Percentiles rank a stretch among this genome's conserved stretches.
Evolutionary conservation across 2,888 invertebrate genomes (phyloP).

Genomic region (Lucinisca nassula): DNA sequence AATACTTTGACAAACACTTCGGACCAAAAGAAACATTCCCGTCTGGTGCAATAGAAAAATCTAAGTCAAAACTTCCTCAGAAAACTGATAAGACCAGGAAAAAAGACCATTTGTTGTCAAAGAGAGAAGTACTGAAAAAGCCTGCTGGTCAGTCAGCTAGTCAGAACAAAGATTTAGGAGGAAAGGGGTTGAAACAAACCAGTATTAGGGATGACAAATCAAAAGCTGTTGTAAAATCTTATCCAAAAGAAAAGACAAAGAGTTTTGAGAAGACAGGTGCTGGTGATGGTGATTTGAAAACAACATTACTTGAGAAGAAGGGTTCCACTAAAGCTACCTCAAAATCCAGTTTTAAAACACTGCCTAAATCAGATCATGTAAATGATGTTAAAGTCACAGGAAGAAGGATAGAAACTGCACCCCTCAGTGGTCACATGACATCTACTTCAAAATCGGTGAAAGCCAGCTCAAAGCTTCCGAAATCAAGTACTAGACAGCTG

Average conservation of each 20-base stretch:
- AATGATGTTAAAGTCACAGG: background rate
- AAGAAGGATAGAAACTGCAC: background rate
- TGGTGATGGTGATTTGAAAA: background rate
- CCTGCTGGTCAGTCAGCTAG: background rate
- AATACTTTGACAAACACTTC: constrained; percentile 68
- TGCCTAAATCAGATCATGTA: background rate
- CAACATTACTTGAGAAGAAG: background rate
- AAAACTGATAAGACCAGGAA: background rate
- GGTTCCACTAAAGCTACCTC: background rate
- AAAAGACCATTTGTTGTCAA: background rate
- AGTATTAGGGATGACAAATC: background rate
- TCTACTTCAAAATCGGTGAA: background rate
- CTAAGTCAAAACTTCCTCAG: background rate
- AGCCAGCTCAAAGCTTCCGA: background rate
- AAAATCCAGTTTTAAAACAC: background rate
- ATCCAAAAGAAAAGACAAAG: background rate
- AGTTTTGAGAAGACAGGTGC: background rate
- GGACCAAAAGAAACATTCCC: constrained; percentile 38
- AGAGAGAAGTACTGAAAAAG: background rate
- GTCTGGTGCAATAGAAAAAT: background rate
- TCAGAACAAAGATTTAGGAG: background rate
- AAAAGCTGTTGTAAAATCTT: background rate
- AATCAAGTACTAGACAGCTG: background rate
- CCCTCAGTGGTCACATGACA: background rate
- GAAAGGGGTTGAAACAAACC: background rate